Evolutionary conservation across 92 coral and sea anemone species (phyloP).

Genomic region (Porites evermanni): DNA sequence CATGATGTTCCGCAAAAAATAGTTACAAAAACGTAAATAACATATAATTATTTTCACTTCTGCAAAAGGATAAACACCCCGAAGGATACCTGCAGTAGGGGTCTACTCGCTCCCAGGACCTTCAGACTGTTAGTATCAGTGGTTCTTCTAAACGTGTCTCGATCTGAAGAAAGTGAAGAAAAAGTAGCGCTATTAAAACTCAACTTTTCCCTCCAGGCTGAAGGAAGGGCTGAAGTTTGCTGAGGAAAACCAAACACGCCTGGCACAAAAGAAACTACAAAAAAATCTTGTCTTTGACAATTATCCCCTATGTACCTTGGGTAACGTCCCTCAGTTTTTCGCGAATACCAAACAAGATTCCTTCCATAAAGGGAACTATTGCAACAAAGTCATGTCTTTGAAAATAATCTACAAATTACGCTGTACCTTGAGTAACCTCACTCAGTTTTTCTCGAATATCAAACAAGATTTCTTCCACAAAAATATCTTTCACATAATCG

Average conservation of each 20-base stretch:
- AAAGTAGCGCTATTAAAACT: no score
- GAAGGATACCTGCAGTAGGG: conserved; percentile 81
- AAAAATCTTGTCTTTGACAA: neutral
- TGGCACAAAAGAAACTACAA: neutral
- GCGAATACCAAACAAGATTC: conserved; percentile 87
- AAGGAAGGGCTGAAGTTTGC: neutral
- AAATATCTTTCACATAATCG: conserved; percentile 94
- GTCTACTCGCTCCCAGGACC: conserved; percentile 89
- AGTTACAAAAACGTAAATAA: no score
- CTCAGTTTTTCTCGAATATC: conserved; percentile 91
- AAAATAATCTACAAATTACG: neutral
- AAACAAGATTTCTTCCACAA: conserved; percentile 89
- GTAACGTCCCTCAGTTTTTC: conserved; percentile 91
- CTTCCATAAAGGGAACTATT: conserved; percentile 66
- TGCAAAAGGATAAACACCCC: no score
- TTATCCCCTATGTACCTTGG: conserved; percentile 40
- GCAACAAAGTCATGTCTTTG: neutral
- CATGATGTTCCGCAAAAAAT: no score
- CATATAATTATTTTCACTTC: no score
- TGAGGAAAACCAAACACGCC: neutral
- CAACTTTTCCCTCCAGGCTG: no score
- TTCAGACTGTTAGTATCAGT: conserved; percentile 86
- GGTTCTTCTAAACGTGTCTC: conserved; percentile 90
- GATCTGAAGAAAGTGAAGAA: conserved; percentile 15
- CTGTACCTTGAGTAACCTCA: conserved; percentile 78